These are phyloP conservation scores for Passer domesticus DNA, from an alignment of 2,113 vertebrate genomes.

Conservation along the genomic window DNA sequence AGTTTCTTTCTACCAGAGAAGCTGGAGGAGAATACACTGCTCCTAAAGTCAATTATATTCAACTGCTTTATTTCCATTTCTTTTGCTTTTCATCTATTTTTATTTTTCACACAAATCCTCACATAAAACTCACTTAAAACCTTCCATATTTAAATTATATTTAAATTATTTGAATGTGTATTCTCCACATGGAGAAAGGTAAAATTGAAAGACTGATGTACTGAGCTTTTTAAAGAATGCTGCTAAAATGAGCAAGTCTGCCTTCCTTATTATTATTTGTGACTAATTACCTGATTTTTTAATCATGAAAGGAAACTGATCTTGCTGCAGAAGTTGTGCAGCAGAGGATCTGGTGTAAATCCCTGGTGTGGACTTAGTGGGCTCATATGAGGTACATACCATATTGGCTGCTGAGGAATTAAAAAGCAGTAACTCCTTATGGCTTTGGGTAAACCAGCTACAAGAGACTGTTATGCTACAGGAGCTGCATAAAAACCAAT, in stretches of 20 bases:
- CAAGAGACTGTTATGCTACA: rapidly evolving
- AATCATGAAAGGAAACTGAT: background rate
- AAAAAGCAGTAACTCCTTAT: background rate
- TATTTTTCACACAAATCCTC: background rate
- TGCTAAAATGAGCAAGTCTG: background rate
- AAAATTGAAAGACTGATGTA: background rate
- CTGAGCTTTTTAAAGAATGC: background rate
- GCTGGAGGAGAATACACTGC: background rate
- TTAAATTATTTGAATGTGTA: background rate
- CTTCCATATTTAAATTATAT: background rate
- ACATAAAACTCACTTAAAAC: background rate
- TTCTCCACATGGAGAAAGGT: background rate
- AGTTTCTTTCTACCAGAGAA: background rate
- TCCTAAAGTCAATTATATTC: background rate
- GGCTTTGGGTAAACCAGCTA: background rate
- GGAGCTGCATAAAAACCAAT: background rate
- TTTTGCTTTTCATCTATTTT: background rate
- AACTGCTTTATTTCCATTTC: background rate
- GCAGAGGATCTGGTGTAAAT: background rate
- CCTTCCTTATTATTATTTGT: background rate
- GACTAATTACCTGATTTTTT: background rate
- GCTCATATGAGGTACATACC: background rate
- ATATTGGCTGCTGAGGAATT: background rate
- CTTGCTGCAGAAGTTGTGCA: background rate
- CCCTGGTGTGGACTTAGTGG: background rate